Evolutionary conservation across 2,113 vertebrate species (phyloP), one percentile per base, ranked within the genome.

Genomic region (Labeo catla): DNA sequence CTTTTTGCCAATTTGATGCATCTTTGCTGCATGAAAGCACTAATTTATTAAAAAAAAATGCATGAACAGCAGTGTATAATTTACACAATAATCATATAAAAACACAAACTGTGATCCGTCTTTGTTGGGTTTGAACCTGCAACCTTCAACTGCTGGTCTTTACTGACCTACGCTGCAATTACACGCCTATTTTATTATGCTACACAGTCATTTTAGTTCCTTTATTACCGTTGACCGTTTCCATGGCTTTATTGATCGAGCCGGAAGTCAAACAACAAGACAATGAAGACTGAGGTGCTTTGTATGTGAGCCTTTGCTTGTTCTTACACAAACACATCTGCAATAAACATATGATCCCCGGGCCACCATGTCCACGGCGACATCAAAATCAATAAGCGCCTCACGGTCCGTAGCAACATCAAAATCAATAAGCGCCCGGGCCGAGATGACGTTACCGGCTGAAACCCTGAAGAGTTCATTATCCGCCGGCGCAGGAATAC

Each of bases 401-500:
- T 82, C 61, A 21, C 23, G 19, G 78, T 19, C 6, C 66, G 66
- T 34, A 43, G 57, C 61, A 81, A 57, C 81, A 66, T 59, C 68
- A 19, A 49, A 84, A 84, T 81, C n/a, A 66, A 81, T 81, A 81
- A 66, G n/a, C 15, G 5, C n/a, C 21, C 8, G 3, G 57, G 6
- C 57, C 19, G 61, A 47, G n/a, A 49, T 81, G 79, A 66, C 12
- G 61, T 66, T 54, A 77, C 49, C 28, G 45, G 12, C 21, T 13
- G 12, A 49, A 65, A 49, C 13, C 45, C 43, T 81, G 43, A 28
- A 49, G 43, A 66, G 79, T 81, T 87, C 81, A 89, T 87, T 89
- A 86, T 70, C 77, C 50, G 70, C 74, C 39, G 66, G 76, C 61
- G 49, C 81, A 76, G 66, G 86, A 45, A 84, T 86, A 86, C 81